These are phyloP conservation scores for Ceratosolen solmsi DNA, from an alignment of 1,140 invertebrate genomes.

Conservation along the genomic window DNA sequence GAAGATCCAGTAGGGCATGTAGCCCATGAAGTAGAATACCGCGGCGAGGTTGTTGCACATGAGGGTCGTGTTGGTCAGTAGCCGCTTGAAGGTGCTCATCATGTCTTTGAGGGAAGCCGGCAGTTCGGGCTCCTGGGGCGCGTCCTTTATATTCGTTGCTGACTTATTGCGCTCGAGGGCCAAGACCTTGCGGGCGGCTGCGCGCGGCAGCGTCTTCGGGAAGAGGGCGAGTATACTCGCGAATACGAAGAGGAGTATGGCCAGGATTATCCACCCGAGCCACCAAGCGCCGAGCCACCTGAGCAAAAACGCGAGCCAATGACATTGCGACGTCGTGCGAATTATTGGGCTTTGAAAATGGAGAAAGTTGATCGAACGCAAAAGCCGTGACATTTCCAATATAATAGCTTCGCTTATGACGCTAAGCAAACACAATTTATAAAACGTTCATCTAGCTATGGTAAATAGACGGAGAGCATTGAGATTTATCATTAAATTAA, in stretches of 20 bases:
- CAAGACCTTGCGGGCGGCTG: slow-evolving; percentile 75
- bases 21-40: slow-evolving; percentile 82
- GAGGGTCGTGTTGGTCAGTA: slow-evolving; percentile 79
- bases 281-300: slow-evolving; percentile 86
- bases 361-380: too few relatives aligned
- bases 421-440: too few relatives aligned
- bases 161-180: slow-evolving; percentile 69
- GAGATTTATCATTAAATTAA: too few relatives aligned
- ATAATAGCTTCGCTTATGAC: too few relatives aligned
- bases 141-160: slow-evolving; percentile 57
- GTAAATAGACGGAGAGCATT: too few relatives aligned
- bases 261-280: slow-evolving; percentile 84
- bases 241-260: slow-evolving; percentile 77
- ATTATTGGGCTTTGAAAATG: too few relatives aligned
- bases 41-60: slow-evolving; percentile 81
- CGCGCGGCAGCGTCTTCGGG: slow-evolving; percentile 78
- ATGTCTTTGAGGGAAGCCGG: slow-evolving; percentile 76
- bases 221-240: slow-evolving; percentile 79
- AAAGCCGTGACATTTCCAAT: too few relatives aligned
- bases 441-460: too few relatives aligned
- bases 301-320: too few relatives aligned
- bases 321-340: too few relatives aligned
- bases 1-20: slow-evolving; percentile 84
- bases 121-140: slow-evolving; percentile 61
- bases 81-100: slow-evolving; percentile 77